Base-by-base conservation (phyloP, 1,140 invertebrate genomes). In the Chironomus tepperi region DNA sequence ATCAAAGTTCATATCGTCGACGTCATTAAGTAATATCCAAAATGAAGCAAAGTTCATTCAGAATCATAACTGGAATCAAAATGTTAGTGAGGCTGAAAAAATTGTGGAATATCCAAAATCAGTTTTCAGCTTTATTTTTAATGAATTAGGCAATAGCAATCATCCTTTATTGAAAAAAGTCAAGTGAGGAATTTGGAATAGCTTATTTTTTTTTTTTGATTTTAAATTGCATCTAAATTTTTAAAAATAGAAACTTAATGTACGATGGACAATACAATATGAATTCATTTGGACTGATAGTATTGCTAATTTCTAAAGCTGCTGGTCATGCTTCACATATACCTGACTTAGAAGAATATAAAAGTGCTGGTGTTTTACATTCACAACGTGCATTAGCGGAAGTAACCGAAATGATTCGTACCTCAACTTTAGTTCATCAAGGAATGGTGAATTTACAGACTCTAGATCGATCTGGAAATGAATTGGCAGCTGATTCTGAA, bases 101-200 rank as follows among this genome's bases (percentile, higher is more conserved):
- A 92, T 98, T 75, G 95, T 98, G 43, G 95, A 95, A 0, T 97
- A 97, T 85, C 93, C 95, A n/a, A 96, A 94, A 0, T 96, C 94
- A 5, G 96, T 96, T 81, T 87, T 97, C 74, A 96, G 93, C 82
- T 81, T 83, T 95, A 5, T 93, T 97, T 83, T 85, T 98, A 74
- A 86, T 94, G 76, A 97, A 85, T 83, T 98, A 78, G 91, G 97
- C 70, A 95, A 95, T 21, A 96, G 95, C 6, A 93, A 94, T 83
- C 96, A 98, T 88, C 96, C 96, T 3, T 81, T 98, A 34, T 83
- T 98, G 43, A 95, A 96, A 85, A 97, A 94, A 72, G 94, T 94
- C 7, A 97, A 96, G 94, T 97, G 86, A 88, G 87, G n/a, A n/a
- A n/a, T n/a, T n/a, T n/a, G n/a, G n/a, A n/a, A n/a, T n/a, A n/a